These are phyloP conservation scores for Bicyclus anynana DNA, from an alignment of 1,140 invertebrate species.

Conservation along the genomic window DNA sequence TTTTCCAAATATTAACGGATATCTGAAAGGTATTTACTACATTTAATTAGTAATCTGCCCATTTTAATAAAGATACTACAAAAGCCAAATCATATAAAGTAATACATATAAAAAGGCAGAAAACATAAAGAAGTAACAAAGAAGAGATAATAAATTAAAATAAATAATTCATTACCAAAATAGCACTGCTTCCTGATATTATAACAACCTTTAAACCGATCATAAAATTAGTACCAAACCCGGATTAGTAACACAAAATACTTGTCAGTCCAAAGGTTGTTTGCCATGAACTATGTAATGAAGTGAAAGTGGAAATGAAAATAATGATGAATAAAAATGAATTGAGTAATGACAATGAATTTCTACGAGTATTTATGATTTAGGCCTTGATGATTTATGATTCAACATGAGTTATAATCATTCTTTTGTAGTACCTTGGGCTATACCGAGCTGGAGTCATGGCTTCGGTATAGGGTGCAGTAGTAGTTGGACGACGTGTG, in stretches of 20 bases:
- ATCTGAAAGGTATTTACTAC: neutral
- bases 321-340: neutral
- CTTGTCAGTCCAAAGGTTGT: constrained; percentile 48
- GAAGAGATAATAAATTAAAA: constrained; percentile 13
- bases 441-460: constrained; percentile 71
- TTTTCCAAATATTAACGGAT: neutral
- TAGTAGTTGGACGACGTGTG: constrained; percentile 69
- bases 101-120: constrained; percentile 18
- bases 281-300: constrained; percentile 8
- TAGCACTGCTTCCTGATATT: constrained; percentile 1
- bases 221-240: constrained; percentile 25
- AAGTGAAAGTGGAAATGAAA: constrained; percentile 10
- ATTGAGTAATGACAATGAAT: constrained; percentile 24
- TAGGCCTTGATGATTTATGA: constrained; percentile 45
- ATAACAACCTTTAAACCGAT: constrained; percentile 46
- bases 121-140: constrained; percentile 15
- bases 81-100: constrained; percentile 41
- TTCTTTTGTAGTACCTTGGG: constrained; percentile 80
- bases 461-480: constrained; percentile 69
- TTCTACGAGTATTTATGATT: constrained; percentile 30
- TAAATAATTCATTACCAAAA: constrained; percentile 1
- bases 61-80: constrained; percentile 63
- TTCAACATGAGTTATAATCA: constrained; percentile 26
- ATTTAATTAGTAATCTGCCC: neutral
- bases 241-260: constrained; percentile 28